A percentile compares a stretch with the other conserved stretches of the same genome.
Conservation (phyloP, 2,113 vertebrate species). For the Manacus vitellinus region DNA sequence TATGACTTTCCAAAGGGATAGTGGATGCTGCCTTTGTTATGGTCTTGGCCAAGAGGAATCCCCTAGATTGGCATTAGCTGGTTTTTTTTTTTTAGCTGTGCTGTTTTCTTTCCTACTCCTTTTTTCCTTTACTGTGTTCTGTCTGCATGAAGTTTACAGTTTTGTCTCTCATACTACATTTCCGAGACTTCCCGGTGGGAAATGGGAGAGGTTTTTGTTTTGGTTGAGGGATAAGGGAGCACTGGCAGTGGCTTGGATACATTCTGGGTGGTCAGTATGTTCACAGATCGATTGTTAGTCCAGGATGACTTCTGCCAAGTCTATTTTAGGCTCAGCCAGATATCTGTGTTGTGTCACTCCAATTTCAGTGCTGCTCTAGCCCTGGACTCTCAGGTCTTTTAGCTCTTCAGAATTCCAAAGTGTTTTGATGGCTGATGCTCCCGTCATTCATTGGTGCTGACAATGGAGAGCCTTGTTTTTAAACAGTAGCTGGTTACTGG, state of each 20-base stretch:
- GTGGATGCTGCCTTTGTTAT: background rate
- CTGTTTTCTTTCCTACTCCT: background rate
- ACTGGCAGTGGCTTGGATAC: background rate
- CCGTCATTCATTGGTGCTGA: background rate
- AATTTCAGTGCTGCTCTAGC: background rate
- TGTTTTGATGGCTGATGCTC: background rate
- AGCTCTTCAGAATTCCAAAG: background rate
- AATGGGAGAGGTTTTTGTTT: background rate
- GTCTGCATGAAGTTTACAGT: background rate
- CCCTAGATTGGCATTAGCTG: background rate
- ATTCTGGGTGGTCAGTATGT: background rate
- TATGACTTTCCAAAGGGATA: background rate
- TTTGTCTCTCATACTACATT: background rate
- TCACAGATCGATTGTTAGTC: background rate
- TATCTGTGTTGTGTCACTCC: background rate
- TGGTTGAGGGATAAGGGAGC: background rate
- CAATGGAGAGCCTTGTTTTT: slow-evolving; percentile 33
- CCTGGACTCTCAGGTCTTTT: background rate
- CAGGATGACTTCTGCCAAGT: background rate
- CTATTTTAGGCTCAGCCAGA: slow-evolving; percentile 28
- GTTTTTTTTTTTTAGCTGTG: background rate
- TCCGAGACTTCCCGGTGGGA: background rate
- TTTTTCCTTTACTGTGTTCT: background rate
- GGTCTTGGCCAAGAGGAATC: background rate
- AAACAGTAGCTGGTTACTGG: slow-evolving; percentile 1